Base-by-base conservation (phyloP, 2,888 invertebrate genomes). In the Drosophila monieri region DNA sequence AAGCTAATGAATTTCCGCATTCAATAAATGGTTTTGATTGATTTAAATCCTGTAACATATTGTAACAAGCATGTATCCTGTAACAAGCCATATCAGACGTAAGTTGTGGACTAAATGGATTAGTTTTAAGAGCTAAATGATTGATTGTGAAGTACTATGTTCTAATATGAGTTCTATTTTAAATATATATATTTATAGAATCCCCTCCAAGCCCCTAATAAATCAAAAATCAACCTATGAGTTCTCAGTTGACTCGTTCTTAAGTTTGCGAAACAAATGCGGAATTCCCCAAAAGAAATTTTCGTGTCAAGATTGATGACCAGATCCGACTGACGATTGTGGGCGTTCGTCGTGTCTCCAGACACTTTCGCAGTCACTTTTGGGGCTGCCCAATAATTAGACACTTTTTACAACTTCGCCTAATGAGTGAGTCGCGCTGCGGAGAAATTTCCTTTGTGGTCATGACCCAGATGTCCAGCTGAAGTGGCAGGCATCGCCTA, bases 401-500 rank as follows among this genome's bases (percentile, higher is more conserved):
- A 74, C 51, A 79, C 64, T 47, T 61, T 69, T 69, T 51, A 47
- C 54, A 43, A 32, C 27, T 53, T 21, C 27, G 76, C 69, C 77
- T 81, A 76, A 72, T 85, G 71, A 67, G 43, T 14, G 35, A 35
- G 32, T 35, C 18, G 21, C 46, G 39, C 37, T 12, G 43, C 18
- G 43, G 43, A 46, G 32, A 73, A 85, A 78, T 81, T 76, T 77
- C 81, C 74, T 64, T 83, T 76, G 80, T 72, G 54, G 86, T 67
- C 79, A 64, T 84, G 84, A 84, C 84, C 84, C 64, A 84, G 74
- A 85, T 84, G 83, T 81, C 67, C 68, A 37, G 37, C 55, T 80
- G 80, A 76, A 76, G 86, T 78, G 87, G 75, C 74, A 84, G 75
- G 77, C 72, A 80, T 70, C 66, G 69, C 76, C 88, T 84, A 78